Conservation (phyloP, 2,888 invertebrate genomes). For the Callimorpha dominula region DNA sequence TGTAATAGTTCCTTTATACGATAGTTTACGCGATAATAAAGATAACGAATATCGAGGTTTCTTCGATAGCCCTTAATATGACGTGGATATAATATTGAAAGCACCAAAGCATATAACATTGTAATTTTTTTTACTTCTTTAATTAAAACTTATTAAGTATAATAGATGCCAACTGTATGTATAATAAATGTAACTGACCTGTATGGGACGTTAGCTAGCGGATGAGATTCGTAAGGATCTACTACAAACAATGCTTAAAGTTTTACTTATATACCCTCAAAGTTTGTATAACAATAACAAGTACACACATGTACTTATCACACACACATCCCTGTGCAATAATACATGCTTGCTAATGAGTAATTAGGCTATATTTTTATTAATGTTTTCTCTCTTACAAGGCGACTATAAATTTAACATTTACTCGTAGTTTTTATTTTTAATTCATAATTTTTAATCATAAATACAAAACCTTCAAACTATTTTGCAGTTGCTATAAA, state of each 20-base stretch:
- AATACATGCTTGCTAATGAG: background rate
- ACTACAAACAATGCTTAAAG: background rate
- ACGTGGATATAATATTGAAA: too few relatives aligned
- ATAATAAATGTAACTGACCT: background rate
- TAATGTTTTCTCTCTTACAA: background rate
- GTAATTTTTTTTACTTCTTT: constrained; percentile 20
- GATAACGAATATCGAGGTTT: too few relatives aligned
- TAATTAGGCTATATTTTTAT: background rate
- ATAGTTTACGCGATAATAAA: too few relatives aligned
- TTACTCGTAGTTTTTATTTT: background rate
- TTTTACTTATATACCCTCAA: constrained; percentile 2
- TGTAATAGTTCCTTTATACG: too few relatives aligned
- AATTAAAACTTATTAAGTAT: constrained; percentile 22
- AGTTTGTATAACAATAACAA: background rate
- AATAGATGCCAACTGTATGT: background rate
- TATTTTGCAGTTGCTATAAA: too few relatives aligned
- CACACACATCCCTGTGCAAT: background rate
- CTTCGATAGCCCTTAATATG: too few relatives aligned
- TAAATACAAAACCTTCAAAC: too few relatives aligned
- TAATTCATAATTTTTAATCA: too few relatives aligned
- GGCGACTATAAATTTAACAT: background rate
- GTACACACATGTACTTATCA: background rate
- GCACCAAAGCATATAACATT: too few relatives aligned
- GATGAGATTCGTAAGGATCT: background rate
- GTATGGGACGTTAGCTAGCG: background rate